phyloP scores from a whole-genome alignment of 1,140 invertebrate species.

The Probaryconus sp. region DNA sequence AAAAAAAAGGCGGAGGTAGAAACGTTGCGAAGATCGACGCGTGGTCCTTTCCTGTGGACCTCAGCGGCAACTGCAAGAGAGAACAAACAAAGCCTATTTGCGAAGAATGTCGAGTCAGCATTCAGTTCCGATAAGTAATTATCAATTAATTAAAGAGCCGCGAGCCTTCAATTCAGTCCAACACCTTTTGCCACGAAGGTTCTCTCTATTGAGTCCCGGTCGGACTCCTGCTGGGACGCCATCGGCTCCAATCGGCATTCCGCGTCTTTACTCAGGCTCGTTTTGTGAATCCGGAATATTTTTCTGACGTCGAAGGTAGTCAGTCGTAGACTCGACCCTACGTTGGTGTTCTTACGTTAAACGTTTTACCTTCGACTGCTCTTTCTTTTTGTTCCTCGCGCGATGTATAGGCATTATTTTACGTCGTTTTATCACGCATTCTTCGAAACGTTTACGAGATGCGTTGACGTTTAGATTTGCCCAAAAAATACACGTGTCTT shows the following conservation, averaged over 20 bases:
- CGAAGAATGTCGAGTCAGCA: slow-evolving; percentile 49
- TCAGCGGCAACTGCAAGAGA: slow-evolving; percentile 26
- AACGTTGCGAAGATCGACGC: neutral
- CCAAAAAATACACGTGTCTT: slow-evolving; percentile 40
- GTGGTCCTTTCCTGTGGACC: slow-evolving; percentile 1
- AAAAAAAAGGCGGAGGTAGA: slow-evolving; percentile 3
- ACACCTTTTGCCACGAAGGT: slow-evolving; percentile 52
- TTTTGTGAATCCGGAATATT: slow-evolving; percentile 52
- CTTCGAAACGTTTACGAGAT: slow-evolving; percentile 35
- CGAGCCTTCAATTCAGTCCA: slow-evolving; percentile 55
- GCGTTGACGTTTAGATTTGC: slow-evolving; percentile 46
- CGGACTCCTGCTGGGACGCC: slow-evolving; percentile 40
- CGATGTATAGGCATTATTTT: slow-evolving; percentile 41
- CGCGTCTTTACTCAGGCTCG: slow-evolving; percentile 32
- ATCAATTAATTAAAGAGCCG: slow-evolving; percentile 60
- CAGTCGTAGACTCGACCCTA: slow-evolving; percentile 21
- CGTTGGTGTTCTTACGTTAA: slow-evolving; percentile 39
- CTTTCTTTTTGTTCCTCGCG: slow-evolving; percentile 25
- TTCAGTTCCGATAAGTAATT: slow-evolving; percentile 57
- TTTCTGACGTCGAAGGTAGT: slow-evolving; percentile 36
- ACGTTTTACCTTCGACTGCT: slow-evolving; percentile 33
- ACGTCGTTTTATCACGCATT: slow-evolving; percentile 42
- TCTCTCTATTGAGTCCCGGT: slow-evolving; percentile 27
- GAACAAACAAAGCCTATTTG: slow-evolving; percentile 57
- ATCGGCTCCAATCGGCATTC: slow-evolving; percentile 47